Base-by-base conservation (phyloP, 2,797 vertebrate species). In the Takifugu ocellatus region DNA sequence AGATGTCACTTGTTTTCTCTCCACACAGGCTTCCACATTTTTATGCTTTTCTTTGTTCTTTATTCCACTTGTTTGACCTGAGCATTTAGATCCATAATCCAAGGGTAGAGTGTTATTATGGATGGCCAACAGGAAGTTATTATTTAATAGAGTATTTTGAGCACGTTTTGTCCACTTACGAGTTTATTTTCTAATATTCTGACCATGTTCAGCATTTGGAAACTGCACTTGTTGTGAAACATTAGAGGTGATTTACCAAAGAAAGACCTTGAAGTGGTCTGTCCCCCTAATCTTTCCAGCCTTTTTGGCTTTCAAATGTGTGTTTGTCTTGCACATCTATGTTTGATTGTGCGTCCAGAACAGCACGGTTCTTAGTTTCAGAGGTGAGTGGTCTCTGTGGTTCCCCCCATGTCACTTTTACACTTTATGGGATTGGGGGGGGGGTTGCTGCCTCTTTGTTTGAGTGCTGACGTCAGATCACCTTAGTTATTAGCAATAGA, bases 301-400 rank as follows among this genome's bases (percentile, higher is more conserved):
- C 47, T 72, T 82, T 78, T 83, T 85, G 66, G 62, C 74, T 82
- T 84, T 84, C 81, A 83, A 75, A 86, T 78, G 74, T 79, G 54
- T 62, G 21, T 21, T 21, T 21, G 21, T 21, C 70, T 16, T 55
- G 42, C 70, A 49, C 39, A 33, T 70, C 6, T 49, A 8, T 59
- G 49, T 55, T 53, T 63, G 52, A 16, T 4, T 52, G 53, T 77
- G 75, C 66, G 63, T 68, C 64, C 68, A 76, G 75, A 82, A 69
- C 77, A 66, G 78, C 74, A 31, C 67, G 75, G 59, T 48, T 63
- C 74, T 64, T 0, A 26, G 50, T 50, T 56, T 70, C 66, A 69
- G 63, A 77, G 70, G 58, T 77, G 61, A 48, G 48, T 27, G 56
- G 21, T 21, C 21, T 21, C 21, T 21, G 21, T 21, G 21, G 21